phyloP scores from a whole-genome alignment of 2,888 invertebrate genomes.

The Dioctria rufipes region DNA sequence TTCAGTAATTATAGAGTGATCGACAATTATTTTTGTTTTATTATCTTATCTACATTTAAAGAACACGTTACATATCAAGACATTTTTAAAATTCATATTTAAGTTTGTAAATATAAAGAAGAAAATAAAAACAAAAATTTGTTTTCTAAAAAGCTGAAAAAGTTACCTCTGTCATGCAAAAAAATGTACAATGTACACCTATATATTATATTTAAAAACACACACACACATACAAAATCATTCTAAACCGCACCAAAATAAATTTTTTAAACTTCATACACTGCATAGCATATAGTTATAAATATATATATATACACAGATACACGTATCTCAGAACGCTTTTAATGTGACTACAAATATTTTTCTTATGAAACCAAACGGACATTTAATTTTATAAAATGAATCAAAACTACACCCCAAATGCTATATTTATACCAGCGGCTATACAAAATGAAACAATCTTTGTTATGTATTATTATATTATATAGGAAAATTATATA shows the following conservation, averaged over 20 bases:
- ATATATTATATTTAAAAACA: too few relatives aligned
- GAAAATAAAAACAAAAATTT: too few relatives aligned
- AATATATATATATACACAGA: neutral
- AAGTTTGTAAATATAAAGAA: too few relatives aligned
- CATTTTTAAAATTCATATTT: too few relatives aligned
- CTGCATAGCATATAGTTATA: neutral
- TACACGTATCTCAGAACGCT: conserved; percentile 27
- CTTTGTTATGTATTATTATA: conserved; percentile 22
- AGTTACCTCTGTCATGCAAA: neutral
- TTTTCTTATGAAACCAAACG: conserved; percentile 43
- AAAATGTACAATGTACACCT: neutral
- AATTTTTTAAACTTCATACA: conserved; percentile 15
- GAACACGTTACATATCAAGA: too few relatives aligned
- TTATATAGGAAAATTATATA: conserved; percentile 51
- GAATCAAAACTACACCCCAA: conserved; percentile 5
- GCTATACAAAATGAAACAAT: conserved; percentile 52
- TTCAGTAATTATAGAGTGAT: too few relatives aligned
- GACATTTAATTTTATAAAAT: conserved; percentile 53
- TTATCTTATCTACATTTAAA: too few relatives aligned
- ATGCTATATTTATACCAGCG: conserved; percentile 54
- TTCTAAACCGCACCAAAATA: neutral
- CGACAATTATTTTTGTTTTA: too few relatives aligned
- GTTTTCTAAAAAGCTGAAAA: too few relatives aligned
- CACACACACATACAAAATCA: neutral
- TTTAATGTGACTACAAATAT: conserved; percentile 28